Evolutionary conservation across 2,797 vertebrate species (phyloP), one percentile per base, ranked within the genome.

Genomic region (Falco columbarius): DNA sequence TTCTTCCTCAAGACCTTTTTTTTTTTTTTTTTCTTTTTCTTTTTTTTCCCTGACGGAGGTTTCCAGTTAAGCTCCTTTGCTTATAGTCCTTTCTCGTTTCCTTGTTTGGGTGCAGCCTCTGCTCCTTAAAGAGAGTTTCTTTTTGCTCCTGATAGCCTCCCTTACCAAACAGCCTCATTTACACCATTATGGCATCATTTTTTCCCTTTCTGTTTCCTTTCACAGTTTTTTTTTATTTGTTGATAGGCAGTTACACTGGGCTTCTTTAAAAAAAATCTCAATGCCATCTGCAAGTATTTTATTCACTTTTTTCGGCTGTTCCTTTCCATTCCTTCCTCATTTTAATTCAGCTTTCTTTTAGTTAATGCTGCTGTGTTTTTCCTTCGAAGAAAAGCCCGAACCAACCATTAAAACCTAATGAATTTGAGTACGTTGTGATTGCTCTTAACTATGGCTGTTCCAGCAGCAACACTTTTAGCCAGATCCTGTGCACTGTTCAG

Each of bases 101-200:
- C 18, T 10, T 49, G 21, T 38, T 81, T 71, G 29, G 20, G 40
- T 55, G 36, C 17, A 89, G 49, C 4, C 10, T 71, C 17, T 0
- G 0, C 26, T 63, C 14, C 23, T 52, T 49, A 14, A 58, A 82
- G 36, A 29, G 59, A 65, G 11, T 30, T 70, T 30, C 4, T 54
- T 51, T 80, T 58, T 51, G 16, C 4, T 59, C 14, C 3, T 81
- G 17, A 44, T 29, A 71, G 15, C 32, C 4, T 67, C 8, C 8
- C 4, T 36, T 75, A 72, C 8, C 10, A 82, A 85, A 80, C 9
- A 40, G 3, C 4, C 4, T 63, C 4, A n/a, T 59, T 82, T 86
- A 63, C 5, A 70, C 7, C 5, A 16, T 8, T 47, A 51, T 2
- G 56, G 32, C 81, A 58, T 7, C 17, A 1, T 0, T 0, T 26